Percentiles rank a stretch among this genome's conserved stretches.
phyloP scores from a whole-genome alignment of 1,140 invertebrate genomes.

The Drosophila virilis region DNA sequence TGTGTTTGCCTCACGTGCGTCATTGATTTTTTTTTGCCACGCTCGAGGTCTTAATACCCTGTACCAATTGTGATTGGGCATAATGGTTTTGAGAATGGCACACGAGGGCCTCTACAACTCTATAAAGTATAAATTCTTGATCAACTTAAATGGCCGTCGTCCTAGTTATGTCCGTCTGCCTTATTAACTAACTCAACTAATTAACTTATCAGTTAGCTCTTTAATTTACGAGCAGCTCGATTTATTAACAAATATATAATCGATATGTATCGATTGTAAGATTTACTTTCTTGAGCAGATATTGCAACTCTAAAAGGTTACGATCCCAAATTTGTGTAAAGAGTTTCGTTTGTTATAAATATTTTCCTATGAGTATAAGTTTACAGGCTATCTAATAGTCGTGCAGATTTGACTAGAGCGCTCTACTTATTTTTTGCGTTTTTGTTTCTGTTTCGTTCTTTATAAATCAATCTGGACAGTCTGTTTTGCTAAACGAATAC shows the following conservation, averaged over 20 bases:
- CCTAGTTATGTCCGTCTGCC: too few species aligned
- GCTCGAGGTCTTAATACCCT: conserved; percentile 26
- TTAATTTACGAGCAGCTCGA: too few species aligned
- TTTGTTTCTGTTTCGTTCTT: conserved; percentile 1
- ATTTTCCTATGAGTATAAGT: too few species aligned
- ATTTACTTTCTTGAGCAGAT: too few species aligned
- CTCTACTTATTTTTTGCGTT: neutral
- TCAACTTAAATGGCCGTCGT: neutral
- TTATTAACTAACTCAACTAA: too few species aligned
- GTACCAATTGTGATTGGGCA: neutral
- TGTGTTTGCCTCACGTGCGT: conserved; percentile 24
- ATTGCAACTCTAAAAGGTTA: too few species aligned
- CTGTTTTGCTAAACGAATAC: conserved; percentile 6
- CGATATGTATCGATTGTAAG: too few species aligned
- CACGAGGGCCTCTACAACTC: too few species aligned
- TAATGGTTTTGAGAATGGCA: neutral
- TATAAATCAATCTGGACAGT: conserved; percentile 21
- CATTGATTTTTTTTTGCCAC: conserved; percentile 39
- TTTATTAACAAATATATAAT: too few species aligned
- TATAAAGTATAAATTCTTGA: neutral
- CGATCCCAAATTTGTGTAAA: too few species aligned
- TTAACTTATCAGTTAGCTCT: too few species aligned
- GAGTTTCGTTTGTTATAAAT: too few species aligned
- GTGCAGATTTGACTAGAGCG: neutral
- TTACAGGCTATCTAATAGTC: neutral